Percentiles rank a stretch among this genome's conserved stretches.
Conservation (phyloP, 2,888 invertebrate species). For the Nemotelus pantherinus region DNA sequence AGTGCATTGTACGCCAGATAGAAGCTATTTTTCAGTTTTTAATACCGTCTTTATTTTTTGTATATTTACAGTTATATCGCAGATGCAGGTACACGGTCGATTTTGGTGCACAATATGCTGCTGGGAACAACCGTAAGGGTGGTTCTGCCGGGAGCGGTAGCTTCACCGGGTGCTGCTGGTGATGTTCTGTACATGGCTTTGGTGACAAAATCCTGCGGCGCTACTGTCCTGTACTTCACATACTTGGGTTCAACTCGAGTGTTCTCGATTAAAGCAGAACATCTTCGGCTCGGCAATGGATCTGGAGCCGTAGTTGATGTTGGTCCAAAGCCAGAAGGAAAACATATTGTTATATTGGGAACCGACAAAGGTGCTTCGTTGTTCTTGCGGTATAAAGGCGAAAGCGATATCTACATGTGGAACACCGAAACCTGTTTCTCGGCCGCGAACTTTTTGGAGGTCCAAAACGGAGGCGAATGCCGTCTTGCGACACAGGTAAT, state of each 20-base stretch:
- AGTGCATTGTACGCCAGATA: not conserved
- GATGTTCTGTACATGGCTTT: conserved; percentile 72
- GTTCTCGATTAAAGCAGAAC: conserved; percentile 69
- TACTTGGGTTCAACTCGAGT: conserved; percentile 69
- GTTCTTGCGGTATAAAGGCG: conserved; percentile 72
- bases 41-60: not conserved
- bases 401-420: conserved; percentile 73
- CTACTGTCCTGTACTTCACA: conserved; percentile 68
- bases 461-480: conserved; percentile 70
- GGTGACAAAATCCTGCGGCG: conserved; percentile 66
- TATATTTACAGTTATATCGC: conserved; percentile 56
- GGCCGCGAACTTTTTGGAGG: conserved; percentile 68
- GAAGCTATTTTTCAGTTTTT: not conserved
- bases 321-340: conserved; percentile 67
- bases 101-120: conserved; percentile 67
- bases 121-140: conserved; percentile 68
- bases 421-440: conserved; percentile 70
- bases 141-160: conserved; percentile 68
- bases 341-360: conserved; percentile 69
- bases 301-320: conserved; percentile 69
- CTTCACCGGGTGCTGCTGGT: conserved; percentile 60
- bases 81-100: conserved; percentile 61
- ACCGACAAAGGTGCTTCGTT: conserved; percentile 70
- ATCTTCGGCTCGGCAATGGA: conserved; percentile 67
- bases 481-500: conserved; percentile 70